Conservation (phyloP, 2,797 vertebrate genomes). For the Channallabes apus region DNA sequence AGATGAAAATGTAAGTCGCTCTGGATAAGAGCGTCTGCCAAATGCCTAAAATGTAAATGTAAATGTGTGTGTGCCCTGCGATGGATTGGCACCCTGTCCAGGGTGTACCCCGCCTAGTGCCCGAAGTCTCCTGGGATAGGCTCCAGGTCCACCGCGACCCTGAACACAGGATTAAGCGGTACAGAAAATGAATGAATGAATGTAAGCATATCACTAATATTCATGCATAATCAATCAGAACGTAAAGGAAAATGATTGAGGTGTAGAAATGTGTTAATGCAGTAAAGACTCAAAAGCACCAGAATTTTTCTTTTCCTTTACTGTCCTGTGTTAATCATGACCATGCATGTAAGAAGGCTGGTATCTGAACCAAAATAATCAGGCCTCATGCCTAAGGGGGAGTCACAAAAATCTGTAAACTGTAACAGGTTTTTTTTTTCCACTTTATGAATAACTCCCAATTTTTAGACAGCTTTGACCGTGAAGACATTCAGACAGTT, state of each 20-base stretch:
- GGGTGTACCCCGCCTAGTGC: too few species aligned
- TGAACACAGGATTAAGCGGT: too few species aligned
- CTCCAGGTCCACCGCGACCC: too few species aligned
- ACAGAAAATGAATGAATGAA: too few species aligned
- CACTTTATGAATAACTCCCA: neutral
- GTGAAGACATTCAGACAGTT: conserved; percentile 2
- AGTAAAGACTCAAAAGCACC: neutral
- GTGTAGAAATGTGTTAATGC: neutral
- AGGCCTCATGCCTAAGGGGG: conserved; percentile 16
- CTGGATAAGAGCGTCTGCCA: too few species aligned
- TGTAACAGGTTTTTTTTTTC: neutral
- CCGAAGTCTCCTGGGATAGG: too few species aligned
- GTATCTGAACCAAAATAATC: conserved; percentile 38
- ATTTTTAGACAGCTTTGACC: conserved; percentile 6
- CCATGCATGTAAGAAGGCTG: conserved; percentile 4
- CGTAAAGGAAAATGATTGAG: neutral
- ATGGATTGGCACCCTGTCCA: too few species aligned
- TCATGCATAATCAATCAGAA: neutral
- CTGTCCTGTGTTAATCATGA: neutral
- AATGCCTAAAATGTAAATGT: too few species aligned
- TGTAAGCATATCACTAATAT: neutral
- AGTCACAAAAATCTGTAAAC: conserved; percentile 31
- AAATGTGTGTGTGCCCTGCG: too few species aligned
- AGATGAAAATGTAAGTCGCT: too few species aligned
- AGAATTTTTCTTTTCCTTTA: neutral